These are phyloP conservation scores for Ochropleura plecta DNA, from an alignment of 2,888 invertebrate genomes.

Conservation along the genomic window DNA sequence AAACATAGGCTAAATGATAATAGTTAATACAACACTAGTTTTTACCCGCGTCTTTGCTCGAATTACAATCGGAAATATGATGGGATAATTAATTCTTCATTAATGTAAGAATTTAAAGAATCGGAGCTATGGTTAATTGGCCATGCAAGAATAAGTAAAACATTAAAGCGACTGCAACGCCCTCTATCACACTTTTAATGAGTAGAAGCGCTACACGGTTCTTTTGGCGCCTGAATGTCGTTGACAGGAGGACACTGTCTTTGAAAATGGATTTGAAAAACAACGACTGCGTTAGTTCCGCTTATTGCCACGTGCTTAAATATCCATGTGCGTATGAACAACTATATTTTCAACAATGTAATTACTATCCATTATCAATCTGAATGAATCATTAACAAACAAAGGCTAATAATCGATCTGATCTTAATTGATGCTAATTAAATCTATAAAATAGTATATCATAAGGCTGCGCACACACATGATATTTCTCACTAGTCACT, in stretches of 20 bases:
- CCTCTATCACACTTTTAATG: background rate
- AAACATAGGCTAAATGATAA: too few relatives aligned
- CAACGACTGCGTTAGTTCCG: background rate
- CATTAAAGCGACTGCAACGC: background rate
- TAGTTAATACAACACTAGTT: background rate
- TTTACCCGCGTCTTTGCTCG: background rate
- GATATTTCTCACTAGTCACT: background rate
- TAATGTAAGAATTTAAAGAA: background rate
- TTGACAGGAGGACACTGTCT: background rate
- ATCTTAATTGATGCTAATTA: slow-evolving; percentile 8
- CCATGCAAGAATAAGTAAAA: background rate
- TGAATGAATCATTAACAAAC: background rate
- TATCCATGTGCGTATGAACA: background rate
- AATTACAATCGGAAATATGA: background rate
- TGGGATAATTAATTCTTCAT: background rate
- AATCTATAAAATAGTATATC: background rate
- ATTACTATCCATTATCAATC: background rate
- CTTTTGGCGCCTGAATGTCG: background rate
- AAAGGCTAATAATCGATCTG: background rate
- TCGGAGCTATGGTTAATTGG: background rate
- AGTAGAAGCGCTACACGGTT: background rate
- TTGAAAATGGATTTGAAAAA: background rate
- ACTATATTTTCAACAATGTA: background rate
- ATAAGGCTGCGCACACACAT: background rate
- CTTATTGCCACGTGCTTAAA: background rate